Percentiles rank a stretch among this genome's conserved stretches.
These are phyloP conservation scores for Ceriagrion tenellum DNA, from an alignment of 2,888 invertebrate genomes.

Conservation along the genomic window DNA sequence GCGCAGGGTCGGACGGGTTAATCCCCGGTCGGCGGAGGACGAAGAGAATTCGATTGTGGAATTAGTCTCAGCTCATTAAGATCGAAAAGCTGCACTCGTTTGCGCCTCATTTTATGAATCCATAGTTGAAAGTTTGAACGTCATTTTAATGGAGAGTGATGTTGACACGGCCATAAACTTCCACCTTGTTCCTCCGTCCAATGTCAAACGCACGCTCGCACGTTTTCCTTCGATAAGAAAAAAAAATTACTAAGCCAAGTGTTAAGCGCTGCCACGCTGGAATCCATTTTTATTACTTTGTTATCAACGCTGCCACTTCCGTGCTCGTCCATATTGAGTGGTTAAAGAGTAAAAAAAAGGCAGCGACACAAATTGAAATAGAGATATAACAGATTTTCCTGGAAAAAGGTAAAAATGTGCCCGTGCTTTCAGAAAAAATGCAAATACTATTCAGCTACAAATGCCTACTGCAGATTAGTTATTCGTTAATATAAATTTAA, in stretches of 20 bases:
- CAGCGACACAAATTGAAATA: too few species aligned
- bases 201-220: not conserved
- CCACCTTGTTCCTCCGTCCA: not conserved
- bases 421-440: too few species aligned
- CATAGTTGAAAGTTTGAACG: not conserved
- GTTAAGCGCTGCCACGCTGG: not conserved
- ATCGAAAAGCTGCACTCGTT: not conserved
- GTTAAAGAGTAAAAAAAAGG: too few species aligned
- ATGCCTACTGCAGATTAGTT: too few species aligned
- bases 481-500: too few species aligned
- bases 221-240: not conserved
- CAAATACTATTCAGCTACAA: too few species aligned
- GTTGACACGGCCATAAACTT: not conserved
- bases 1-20: too few species aligned
- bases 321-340: not conserved
- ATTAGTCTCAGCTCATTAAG: not conserved
- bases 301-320: not conserved
- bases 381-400: too few species aligned
- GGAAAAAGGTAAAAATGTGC: too few species aligned
- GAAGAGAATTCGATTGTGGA: not conserved
- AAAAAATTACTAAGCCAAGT: not conserved
- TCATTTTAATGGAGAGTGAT: not conserved
- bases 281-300: not conserved
- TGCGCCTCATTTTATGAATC: not conserved
- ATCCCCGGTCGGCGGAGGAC: too few species aligned